Conservation (phyloP, 2,113 vertebrate species). For the Rana temporaria region DNA sequence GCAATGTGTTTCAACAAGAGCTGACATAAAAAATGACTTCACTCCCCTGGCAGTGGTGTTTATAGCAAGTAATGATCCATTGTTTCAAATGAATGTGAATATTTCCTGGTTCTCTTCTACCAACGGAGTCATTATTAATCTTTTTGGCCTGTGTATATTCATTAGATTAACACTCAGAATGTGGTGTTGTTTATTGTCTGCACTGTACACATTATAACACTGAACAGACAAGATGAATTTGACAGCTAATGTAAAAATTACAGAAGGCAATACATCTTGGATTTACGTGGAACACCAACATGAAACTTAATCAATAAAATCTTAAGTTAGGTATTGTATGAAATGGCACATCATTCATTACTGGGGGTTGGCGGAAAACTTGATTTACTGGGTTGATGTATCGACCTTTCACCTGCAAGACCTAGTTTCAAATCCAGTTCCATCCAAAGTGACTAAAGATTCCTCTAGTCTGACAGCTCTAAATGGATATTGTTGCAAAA, state of each 20-base stretch:
- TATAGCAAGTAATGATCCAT: background rate
- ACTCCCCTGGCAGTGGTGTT: background rate
- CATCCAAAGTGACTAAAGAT: constrained; percentile 70
- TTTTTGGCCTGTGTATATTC: constrained; percentile 66
- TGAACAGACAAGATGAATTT: constrained; percentile 92
- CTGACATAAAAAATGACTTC: constrained; percentile 53
- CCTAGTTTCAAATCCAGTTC: constrained; percentile 68
- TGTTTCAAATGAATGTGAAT: background rate
- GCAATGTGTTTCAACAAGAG: constrained; percentile 39
- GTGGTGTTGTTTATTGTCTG: constrained; percentile 82
- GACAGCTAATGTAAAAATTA: constrained; percentile 95
- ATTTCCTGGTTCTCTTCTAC: constrained; percentile 61
- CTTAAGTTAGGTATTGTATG: constrained; percentile 92
- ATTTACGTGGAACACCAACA: constrained; percentile 88
- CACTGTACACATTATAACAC: constrained; percentile 75
- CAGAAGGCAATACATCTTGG: constrained; percentile 90
- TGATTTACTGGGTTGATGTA: constrained; percentile 72
- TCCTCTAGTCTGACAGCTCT: constrained; percentile 59
- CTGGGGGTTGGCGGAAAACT: constrained; percentile 72
- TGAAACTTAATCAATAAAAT: constrained; percentile 96
- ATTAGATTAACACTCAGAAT: constrained; percentile 67
- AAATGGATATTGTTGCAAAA: constrained; percentile 55
- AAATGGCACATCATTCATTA: constrained; percentile 95
- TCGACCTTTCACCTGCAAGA: constrained; percentile 71
- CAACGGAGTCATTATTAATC: constrained; percentile 65